Conservation (phyloP, 2,797 vertebrate species). For the Mormyrops boulengeri region DNA sequence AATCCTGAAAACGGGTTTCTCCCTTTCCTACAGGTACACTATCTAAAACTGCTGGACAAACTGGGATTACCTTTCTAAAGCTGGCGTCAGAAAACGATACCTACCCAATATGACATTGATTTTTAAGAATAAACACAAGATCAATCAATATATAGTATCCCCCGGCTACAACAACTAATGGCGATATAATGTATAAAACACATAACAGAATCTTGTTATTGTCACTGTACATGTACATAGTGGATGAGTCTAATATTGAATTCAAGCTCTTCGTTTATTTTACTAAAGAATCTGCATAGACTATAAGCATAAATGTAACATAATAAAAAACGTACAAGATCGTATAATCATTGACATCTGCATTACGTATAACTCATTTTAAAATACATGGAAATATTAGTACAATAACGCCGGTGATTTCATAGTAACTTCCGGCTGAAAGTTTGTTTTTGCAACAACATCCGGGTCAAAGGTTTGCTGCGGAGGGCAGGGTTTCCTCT, state of each 20-base stretch:
- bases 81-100: neutral
- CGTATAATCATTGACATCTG: neutral
- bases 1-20: neutral
- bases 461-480: conserved; percentile 10
- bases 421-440: neutral
- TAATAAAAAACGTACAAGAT: neutral
- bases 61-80: neutral
- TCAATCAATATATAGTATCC: neutral
- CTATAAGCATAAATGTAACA: neutral
- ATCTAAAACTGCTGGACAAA: neutral
- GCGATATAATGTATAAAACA: neutral
- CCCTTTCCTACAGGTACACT: neutral
- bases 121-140: neutral
- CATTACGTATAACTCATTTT: neutral
- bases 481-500: neutral
- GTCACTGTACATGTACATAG: neutral
- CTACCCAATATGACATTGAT: neutral
- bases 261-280: neutral
- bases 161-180: neutral
- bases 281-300: neutral
- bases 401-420: neutral
- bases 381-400: neutral
- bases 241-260: neutral
- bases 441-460: neutral
- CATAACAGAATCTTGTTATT: neutral